Conservation (phyloP, 2,113 vertebrate species). For the Artemisiospiza belli region DNA sequence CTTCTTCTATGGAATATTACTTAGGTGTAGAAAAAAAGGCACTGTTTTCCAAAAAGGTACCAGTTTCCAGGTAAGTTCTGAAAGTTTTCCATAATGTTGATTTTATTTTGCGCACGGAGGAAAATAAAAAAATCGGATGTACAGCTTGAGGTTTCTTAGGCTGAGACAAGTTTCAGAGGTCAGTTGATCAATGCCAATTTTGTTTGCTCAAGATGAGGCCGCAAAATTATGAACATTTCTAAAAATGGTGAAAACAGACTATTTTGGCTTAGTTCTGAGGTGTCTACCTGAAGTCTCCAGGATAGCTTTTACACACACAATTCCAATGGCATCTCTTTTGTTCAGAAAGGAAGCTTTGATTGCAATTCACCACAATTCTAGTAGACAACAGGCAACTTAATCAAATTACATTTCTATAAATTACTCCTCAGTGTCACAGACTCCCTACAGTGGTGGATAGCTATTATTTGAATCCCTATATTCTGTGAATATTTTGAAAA, state of each 20-base stretch:
- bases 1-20: neutral
- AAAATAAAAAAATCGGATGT: neutral
- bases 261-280: neutral
- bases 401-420: neutral
- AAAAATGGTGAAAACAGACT: neutral
- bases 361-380: neutral
- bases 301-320: neutral
- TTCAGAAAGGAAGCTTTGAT: neutral
- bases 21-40: neutral
- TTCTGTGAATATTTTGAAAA: neutral
- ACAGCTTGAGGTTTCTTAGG: neutral
- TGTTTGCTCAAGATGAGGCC: neutral
- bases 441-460: neutral
- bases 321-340: neutral
- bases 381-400: neutral
- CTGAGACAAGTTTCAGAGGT: neutral
- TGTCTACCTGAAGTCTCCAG: neutral
- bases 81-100: neutral
- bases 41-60: neutral
- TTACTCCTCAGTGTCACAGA: neutral
- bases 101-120: neutral
- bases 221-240: neutral
- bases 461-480: neutral
- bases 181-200: neutral
- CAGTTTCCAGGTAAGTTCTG: neutral